Percentiles rank a stretch among this genome's conserved stretches.
These are phyloP conservation scores for Anisognathus igniventris DNA, from an alignment of 2,797 vertebrate species.

Conservation along the genomic window DNA sequence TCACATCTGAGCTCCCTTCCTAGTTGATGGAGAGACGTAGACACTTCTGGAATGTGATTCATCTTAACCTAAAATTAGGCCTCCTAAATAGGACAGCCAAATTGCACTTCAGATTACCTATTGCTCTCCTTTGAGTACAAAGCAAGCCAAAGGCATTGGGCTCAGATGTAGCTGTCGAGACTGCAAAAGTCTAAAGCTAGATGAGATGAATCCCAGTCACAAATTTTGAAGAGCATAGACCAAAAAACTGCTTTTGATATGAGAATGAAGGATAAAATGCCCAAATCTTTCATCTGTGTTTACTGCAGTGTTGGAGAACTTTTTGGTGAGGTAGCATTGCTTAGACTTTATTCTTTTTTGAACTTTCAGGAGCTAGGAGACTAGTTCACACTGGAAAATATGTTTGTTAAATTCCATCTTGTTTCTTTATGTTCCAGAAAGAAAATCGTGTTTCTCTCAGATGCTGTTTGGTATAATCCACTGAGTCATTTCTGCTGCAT, in stretches of 20 bases:
- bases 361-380: not conserved
- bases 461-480: not conserved
- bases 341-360: not conserved
- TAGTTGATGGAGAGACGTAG: not conserved
- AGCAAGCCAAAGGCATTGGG: not conserved
- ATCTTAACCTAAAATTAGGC: slow-evolving; percentile 61
- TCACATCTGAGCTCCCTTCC: slow-evolving; percentile 35
- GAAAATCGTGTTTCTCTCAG: not conserved
- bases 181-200: not conserved
- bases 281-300: not conserved
- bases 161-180: not conserved
- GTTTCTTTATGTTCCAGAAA: not conserved
- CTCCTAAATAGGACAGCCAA: slow-evolving; percentile 46
- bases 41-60: slow-evolving; percentile 61
- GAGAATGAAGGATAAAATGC: not conserved
- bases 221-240: not conserved
- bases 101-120: slow-evolving; percentile 35
- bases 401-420: not conserved
- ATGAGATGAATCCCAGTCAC: not conserved
- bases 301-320: not conserved
- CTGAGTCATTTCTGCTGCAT: not conserved
- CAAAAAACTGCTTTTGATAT: not conserved
- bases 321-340: not conserved
- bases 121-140: slow-evolving; percentile 22
- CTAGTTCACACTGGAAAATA: not conserved